phyloP scores from a whole-genome alignment of 53 echinoderm and acorn worm genomes.

The Astropecten irregularis region DNA sequence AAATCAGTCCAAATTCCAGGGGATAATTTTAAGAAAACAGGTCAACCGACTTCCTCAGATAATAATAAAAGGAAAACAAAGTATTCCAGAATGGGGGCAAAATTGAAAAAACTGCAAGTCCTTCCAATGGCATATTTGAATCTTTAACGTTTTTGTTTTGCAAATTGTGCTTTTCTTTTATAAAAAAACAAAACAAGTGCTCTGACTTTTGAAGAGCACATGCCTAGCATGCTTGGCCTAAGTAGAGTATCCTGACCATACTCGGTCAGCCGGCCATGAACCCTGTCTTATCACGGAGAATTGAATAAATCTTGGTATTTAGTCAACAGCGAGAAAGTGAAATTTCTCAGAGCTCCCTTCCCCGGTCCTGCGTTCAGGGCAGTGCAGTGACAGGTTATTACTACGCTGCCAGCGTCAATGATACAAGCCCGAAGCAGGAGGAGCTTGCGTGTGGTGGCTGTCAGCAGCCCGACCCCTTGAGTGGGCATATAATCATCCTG shows the following conservation, averaged over 20 bases:
- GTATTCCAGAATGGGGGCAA: too few relatives aligned
- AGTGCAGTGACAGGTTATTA: background rate
- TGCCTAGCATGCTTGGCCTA: slow-evolving; percentile 35
- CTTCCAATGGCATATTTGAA: too few relatives aligned
- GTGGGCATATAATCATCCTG: background rate
- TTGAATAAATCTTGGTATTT: slow-evolving; percentile 20
- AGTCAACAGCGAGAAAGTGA: too few relatives aligned
- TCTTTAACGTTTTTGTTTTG: too few relatives aligned
- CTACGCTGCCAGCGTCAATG: background rate
- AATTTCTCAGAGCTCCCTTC: background rate
- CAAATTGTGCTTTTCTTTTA: too few relatives aligned
- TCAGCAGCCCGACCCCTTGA: background rate
- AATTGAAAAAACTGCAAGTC: background rate
- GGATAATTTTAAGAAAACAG: slow-evolving; percentile 49
- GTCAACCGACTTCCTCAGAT: background rate
- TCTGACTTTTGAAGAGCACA: background rate
- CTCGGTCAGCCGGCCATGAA: background rate
- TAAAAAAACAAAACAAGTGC: too few relatives aligned
- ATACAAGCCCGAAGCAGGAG: background rate
- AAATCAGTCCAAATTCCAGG: slow-evolving; percentile 3
- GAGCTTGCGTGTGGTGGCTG: background rate
- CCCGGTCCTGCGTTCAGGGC: background rate
- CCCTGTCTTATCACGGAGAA: background rate
- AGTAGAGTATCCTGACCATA: slow-evolving; percentile 8
- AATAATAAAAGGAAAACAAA: background rate